Evolutionary conservation across 2,888 invertebrate species (phyloP).

Genomic region (Gonocerus acuteangulatus): DNA sequence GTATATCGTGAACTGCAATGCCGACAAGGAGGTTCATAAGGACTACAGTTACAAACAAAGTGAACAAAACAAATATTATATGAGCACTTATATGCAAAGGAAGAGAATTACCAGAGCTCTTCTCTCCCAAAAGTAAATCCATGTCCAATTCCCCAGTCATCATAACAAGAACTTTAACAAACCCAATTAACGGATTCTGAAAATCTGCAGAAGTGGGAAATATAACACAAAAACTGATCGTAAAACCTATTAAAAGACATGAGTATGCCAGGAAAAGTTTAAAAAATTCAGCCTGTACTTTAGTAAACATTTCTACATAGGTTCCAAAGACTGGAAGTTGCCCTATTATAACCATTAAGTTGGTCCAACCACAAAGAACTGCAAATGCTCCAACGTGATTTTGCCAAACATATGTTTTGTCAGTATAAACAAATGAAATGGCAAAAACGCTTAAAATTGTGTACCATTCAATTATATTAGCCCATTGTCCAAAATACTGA

Average conservation of each 20-base stretch:
- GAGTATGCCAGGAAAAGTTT: conserved; percentile 79
- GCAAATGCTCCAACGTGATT: conserved; percentile 81
- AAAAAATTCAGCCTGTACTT: conserved; percentile 78
- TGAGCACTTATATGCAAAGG: conserved; percentile 72
- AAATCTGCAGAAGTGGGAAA: conserved; percentile 76
- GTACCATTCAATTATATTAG: conserved; percentile 82
- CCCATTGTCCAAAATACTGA: conserved; percentile 74
- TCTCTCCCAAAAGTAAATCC: conserved; percentile 55
- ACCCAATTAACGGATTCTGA: conserved; percentile 74
- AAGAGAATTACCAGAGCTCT: conserved; percentile 44
- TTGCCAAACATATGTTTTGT: conserved; percentile 71
- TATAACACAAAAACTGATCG: conserved; percentile 80
- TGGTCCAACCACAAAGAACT: conserved; percentile 78
- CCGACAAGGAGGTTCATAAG: conserved; percentile 79
- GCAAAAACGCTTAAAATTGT: conserved; percentile 76
- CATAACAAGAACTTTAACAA: conserved; percentile 78
- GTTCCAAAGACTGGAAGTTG: conserved; percentile 81
- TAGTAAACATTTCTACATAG: conserved; percentile 84
- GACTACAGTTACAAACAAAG: conserved; percentile 76
- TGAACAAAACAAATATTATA: conserved; percentile 69
- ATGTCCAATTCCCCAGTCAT: conserved; percentile 81
- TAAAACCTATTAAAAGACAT: conserved; percentile 75
- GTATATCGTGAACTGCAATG: conserved; percentile 81
- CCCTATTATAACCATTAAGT: conserved; percentile 85
- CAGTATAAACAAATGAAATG: conserved; percentile 73